Evolutionary conservation across 2,113 vertebrate genomes (phyloP).

Genomic region (Turnix velox): DNA sequence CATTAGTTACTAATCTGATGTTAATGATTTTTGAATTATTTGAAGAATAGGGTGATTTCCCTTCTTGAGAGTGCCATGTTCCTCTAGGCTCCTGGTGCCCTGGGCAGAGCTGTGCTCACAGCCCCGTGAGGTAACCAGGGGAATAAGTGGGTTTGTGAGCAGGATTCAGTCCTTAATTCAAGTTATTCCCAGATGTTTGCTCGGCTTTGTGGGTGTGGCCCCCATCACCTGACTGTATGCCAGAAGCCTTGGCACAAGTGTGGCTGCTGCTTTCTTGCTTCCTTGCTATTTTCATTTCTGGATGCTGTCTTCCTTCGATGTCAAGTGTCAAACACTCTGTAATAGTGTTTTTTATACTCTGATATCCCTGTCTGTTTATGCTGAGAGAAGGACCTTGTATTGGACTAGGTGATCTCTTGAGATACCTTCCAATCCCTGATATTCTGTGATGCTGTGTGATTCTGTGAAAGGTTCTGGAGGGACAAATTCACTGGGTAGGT

Average conservation of each 20-base stretch:
- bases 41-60: background rate
- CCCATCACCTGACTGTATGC: background rate
- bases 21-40: background rate
- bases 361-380: background rate
- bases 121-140: background rate
- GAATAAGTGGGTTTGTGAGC: background rate
- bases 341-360: background rate
- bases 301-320: background rate
- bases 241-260: background rate
- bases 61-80: background rate
- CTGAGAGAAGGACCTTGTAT: background rate
- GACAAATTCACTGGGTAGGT: background rate
- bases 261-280: background rate
- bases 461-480: background rate
- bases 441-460: no score
- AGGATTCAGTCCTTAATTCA: background rate
- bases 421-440: no score
- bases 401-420: no score
- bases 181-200: background rate
- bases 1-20: background rate
- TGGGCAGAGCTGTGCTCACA: rapidly evolving
- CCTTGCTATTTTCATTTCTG: background rate
- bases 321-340: background rate
- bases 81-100: background rate
- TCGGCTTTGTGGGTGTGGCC: background rate